A percentile compares a stretch with the other conserved stretches of the same genome.
phyloP scores from a whole-genome alignment of 2,797 vertebrate genomes.

The Halcyon leucocephala region DNA sequence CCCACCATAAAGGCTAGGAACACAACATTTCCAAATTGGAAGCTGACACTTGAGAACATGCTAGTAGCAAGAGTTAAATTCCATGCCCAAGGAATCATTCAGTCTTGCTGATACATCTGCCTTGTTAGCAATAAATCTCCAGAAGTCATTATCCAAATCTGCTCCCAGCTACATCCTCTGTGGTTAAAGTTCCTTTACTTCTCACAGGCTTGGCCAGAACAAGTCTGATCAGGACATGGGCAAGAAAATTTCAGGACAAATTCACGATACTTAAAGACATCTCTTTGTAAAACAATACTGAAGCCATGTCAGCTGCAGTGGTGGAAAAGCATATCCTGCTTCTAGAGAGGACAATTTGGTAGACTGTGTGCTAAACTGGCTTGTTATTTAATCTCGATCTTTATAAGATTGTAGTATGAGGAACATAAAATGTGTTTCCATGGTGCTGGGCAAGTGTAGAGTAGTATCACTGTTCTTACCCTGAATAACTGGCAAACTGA shows the following conservation, averaged over 20 bases:
- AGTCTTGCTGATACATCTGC: constrained; percentile 5
- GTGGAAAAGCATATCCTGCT: neutral
- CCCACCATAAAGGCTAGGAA: neutral
- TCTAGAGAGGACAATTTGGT: neutral
- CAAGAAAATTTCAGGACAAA: constrained; percentile 6
- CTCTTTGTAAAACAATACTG: neutral
- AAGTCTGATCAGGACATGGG: constrained; percentile 2
- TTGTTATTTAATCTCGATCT: neutral
- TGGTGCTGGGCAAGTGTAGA: neutral
- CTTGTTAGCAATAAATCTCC: constrained; percentile 35
- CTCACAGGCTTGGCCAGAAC: constrained; percentile 4
- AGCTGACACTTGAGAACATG: neutral
- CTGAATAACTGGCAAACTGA: neutral
- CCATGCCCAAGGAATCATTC: neutral
- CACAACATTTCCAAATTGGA: neutral
- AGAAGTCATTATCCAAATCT: constrained; percentile 10
- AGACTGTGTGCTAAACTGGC: neutral
- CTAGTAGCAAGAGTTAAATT: constrained; percentile 29
- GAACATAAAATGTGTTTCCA: neutral
- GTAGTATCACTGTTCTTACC: neutral
- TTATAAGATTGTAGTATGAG: neutral
- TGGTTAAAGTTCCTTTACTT: constrained; percentile 27
- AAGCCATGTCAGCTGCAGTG: neutral
- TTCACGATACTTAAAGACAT: neutral
- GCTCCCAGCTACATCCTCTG: neutral